Evolutionary conservation across 2,888 invertebrate species (phyloP), one percentile per base, ranked within the genome.

Genomic region (Cybosia mesomella): DNA sequence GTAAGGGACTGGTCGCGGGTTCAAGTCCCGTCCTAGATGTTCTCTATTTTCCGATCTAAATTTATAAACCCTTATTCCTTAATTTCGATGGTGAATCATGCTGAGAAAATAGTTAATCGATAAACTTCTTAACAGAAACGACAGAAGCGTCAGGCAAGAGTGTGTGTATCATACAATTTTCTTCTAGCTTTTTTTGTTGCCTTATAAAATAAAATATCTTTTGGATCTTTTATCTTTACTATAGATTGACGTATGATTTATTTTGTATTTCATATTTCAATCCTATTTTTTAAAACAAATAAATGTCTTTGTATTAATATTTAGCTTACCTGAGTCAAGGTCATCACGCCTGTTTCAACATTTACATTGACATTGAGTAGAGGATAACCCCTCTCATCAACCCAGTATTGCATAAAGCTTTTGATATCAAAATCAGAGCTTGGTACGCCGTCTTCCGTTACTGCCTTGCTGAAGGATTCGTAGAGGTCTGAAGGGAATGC

Each of bases 321-420:
- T 62, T 22, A 22, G 7, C n/a, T 70, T 84, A 92, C 94, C 89
- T 95, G 94, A 32, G 70, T 80, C 1, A 94, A 75, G 4, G 63
- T 77, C n/a, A 94, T 88, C 0, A 82, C 28, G 21, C 91, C 89
- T 13, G 86, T 88, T 0, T 75, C 68, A 71, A 89, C 89, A 72
- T 95, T 79, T 2, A 95, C 90, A 5, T 87, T 77, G 0, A 96
- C 96, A 10, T 88, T 91, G 0, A 97, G 81, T 0, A 96, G 87
- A 0, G 97, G 97, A 77, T 94, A 96, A 0, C 96, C 96, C 15
- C 93, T 92, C 75, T 96, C 94, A 4, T 95, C 92, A 0, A 96
- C 96, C 97, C 97, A 97, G 22, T 93, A 86, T 18, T 82, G 70
- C 84, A 95, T 88, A 55, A 94, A 88, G 1, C 73, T 72, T 13